Evolutionary conservation across 2,113 vertebrate species (phyloP).

Genomic region (Piaya cayana): DNA sequence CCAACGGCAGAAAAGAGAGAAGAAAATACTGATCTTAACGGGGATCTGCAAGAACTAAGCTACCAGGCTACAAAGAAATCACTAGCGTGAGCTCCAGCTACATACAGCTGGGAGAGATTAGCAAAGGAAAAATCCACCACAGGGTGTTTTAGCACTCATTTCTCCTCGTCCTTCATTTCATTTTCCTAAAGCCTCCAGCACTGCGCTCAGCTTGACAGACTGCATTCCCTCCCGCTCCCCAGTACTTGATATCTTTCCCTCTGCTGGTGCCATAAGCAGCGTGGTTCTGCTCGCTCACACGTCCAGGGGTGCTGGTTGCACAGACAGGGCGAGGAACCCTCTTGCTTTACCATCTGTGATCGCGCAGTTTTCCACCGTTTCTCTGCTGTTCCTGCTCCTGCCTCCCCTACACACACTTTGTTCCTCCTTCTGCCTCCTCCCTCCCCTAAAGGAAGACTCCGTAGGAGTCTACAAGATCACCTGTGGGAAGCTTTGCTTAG

Average conservation of each 20-base stretch:
- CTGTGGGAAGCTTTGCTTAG: conserved; percentile 1
- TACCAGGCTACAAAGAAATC: background rate
- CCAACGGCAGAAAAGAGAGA: background rate
- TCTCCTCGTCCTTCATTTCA: background rate
- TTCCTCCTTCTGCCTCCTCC: conserved; percentile 40
- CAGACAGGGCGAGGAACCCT: background rate
- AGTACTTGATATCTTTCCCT: background rate
- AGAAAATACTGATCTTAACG: background rate
- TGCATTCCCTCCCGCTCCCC: too few relatives aligned
- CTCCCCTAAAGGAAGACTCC: background rate
- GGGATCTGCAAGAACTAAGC: background rate
- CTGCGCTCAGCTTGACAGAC: background rate
- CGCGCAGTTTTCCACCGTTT: background rate
- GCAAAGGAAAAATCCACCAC: background rate
- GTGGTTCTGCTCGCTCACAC: background rate
- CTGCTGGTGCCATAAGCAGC: background rate
- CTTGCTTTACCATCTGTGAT: conserved; percentile 53
- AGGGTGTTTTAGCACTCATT: background rate
- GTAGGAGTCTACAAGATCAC: too few relatives aligned
- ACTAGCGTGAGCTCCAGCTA: background rate
- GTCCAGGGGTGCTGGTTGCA: background rate
- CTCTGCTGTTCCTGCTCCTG: conserved; percentile 22
- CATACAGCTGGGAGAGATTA: background rate
- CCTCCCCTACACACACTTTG: background rate
- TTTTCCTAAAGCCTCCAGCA: background rate